Evolutionary conservation across 2,113 vertebrate genomes (phyloP).

Genomic region (Myiagra hebetior): DNA sequence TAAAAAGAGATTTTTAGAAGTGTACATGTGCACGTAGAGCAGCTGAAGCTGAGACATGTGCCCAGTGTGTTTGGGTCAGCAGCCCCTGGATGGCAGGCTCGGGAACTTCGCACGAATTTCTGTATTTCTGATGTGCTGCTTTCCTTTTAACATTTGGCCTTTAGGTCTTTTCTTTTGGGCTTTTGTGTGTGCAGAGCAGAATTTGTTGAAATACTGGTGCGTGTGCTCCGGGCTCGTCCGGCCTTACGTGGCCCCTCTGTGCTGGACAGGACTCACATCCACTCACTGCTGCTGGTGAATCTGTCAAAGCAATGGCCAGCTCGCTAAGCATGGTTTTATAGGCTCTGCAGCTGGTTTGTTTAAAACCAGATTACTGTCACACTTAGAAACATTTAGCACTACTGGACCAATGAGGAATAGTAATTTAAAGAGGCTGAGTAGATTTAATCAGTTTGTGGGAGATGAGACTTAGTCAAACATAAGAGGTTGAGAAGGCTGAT

Average conservation of each 20-base stretch:
- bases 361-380: conserved; percentile 56
- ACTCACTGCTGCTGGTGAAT: not conserved
- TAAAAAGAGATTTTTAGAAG: not conserved
- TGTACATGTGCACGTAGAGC: not conserved
- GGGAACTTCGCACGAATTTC: accelerated
- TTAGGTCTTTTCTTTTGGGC: not conserved
- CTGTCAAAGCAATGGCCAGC: not conserved
- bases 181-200: not conserved
- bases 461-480: conserved; percentile 36
- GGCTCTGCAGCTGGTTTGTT: conserved; percentile 49
- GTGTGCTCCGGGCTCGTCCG: not conserved
- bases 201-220: not conserved
- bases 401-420: conserved; percentile 2
- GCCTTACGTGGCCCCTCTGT: not conserved
- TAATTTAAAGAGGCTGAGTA: not conserved
- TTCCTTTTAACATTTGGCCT: not conserved
- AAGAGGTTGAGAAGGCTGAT: not conserved
- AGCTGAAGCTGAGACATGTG: accelerated
- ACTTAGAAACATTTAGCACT: conserved; percentile 29
- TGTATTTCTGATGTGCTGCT: not conserved
- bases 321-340: conserved; percentile 29
- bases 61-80: not conserved
- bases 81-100: not conserved
- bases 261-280: not conserved
- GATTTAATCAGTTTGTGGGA: conserved; percentile 40